Evolutionary conservation across 2,888 invertebrate genomes (phyloP).

Genomic region (Artemia sinica): DNA sequence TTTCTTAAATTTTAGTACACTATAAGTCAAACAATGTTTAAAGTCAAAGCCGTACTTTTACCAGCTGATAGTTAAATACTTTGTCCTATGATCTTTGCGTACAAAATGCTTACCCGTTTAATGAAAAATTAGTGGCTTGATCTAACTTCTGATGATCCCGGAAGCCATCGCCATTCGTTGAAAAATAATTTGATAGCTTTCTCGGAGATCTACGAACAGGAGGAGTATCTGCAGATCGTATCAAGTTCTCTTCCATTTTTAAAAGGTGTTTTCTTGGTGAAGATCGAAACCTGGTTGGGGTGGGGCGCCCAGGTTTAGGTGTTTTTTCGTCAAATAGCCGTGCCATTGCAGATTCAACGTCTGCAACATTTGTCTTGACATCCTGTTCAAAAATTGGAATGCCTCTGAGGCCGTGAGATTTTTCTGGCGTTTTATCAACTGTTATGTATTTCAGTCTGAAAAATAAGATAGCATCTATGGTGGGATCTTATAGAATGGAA

Average conservation of each 20-base stretch:
- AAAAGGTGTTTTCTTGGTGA: not conserved
- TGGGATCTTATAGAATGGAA: not conserved
- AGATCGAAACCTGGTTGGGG: not conserved
- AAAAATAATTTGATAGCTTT: not conserved
- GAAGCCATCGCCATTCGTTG: no score
- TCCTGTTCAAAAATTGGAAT: not conserved
- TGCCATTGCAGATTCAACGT: constrained; percentile 4
- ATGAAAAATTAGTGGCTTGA: no score
- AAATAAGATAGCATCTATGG: not conserved
- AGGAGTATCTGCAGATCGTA: constrained; percentile 6
- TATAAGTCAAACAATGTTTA: no score
- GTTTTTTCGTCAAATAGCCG: not conserved
- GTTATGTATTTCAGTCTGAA: not conserved
- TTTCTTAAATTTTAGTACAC: no score
- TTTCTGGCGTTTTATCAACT: constrained; percentile 7
- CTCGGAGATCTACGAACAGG: not conserved
- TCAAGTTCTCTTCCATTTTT: not conserved
- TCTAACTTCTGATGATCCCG: no score
- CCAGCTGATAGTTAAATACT: no score
- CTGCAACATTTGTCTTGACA: not conserved
- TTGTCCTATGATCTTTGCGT: no score
- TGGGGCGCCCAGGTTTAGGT: not conserved
- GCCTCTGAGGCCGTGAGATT: not conserved
- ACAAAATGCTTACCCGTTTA: no score
- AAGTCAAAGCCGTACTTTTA: no score